Evolutionary conservation across 1,140 invertebrate species (phyloP), one percentile per base, ranked within the genome.

Genomic region (Lordiphosa clarofinis): DNA sequence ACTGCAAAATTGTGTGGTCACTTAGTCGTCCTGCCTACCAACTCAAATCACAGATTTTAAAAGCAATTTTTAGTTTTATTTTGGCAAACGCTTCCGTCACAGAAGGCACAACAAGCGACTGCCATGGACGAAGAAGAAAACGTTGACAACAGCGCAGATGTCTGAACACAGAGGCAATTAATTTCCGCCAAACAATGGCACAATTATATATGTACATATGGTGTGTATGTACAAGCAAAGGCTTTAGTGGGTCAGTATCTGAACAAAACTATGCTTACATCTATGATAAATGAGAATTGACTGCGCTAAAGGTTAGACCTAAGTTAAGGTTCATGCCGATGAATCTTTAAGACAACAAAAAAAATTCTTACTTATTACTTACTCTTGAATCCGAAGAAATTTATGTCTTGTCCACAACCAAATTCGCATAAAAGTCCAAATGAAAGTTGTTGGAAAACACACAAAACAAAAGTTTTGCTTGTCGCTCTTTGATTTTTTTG

Each of bases 131-230:
- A 36, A 37, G 38, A 24, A 24, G 21, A 24, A 24, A 24, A 24
- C 21, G 21, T 21, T 21, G 21, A 44, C 28, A 49, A 58, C 52
- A 42, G 24, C 65, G 56, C 74, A 79, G 70, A 56, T 82, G 74
- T 64, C 61, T 49, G 56, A 50, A 64, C 73, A 76, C 43, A 49
- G 42, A 60, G 76, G 76, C 75, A 81, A 81, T 81, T 81, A 81
- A 81, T 82, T 81, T 81, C 76, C 78, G 72, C 54, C 42, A 46
- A 61, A 82, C 75, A 76, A 82, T 58, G 65, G 56, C 60, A 40
- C 49, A 63, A 46, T 50, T 66, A 38, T 35, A 37, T 60, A 52
- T 52, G 19, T 9, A 12, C 5, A 11, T 21, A 65, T 43, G 59
- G 38, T 61, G 52, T 65, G 68, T 52, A 59, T 54, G 37, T 56